Evolutionary conservation across 2,888 invertebrate genomes (phyloP).

Genomic region (Cheilosia urbana): DNA sequence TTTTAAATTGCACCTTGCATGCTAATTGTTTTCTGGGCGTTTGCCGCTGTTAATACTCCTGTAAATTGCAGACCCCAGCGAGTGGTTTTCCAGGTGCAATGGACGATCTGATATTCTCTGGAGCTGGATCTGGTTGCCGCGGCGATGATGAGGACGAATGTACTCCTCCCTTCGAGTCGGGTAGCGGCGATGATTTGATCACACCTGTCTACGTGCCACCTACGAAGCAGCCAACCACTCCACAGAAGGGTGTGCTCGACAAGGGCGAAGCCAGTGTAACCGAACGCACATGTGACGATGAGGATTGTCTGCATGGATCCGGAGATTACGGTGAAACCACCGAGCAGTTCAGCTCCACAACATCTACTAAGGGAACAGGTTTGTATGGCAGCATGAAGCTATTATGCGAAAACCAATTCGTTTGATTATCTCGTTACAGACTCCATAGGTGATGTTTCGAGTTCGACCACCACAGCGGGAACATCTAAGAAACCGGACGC

Average conservation of each 20-base stretch:
- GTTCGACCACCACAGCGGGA: constrained; percentile 77
- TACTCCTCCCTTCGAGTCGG: constrained; percentile 91
- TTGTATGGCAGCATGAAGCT: constrained; percentile 64
- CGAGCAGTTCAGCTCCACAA: constrained; percentile 86
- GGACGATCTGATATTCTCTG: constrained; percentile 96
- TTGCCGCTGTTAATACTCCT: constrained; percentile 17
- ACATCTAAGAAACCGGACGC: constrained; percentile 80
- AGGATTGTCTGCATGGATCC: constrained; percentile 93
- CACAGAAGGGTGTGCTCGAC: constrained; percentile 79
- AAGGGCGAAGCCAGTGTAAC: constrained; percentile 77
- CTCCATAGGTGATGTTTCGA: constrained; percentile 69
- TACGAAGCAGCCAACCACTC: constrained; percentile 88
- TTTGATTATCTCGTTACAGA: constrained; percentile 46
- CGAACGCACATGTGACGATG: constrained; percentile 90
- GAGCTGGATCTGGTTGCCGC: constrained; percentile 95
- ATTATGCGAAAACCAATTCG: no score
- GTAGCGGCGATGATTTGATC: constrained; percentile 95
- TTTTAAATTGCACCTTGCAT: constrained; percentile 71
- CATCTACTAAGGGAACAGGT: constrained; percentile 85
- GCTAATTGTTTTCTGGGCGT: not conserved
- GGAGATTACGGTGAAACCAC: constrained; percentile 90
- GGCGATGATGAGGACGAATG: constrained; percentile 97
- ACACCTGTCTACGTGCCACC: constrained; percentile 96
- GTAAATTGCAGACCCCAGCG: constrained; percentile 89
- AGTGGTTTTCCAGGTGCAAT: constrained; percentile 91